Evolutionary conservation across 2,888 invertebrate genomes (phyloP).

Genomic region (Frankliniella fusca): DNA sequence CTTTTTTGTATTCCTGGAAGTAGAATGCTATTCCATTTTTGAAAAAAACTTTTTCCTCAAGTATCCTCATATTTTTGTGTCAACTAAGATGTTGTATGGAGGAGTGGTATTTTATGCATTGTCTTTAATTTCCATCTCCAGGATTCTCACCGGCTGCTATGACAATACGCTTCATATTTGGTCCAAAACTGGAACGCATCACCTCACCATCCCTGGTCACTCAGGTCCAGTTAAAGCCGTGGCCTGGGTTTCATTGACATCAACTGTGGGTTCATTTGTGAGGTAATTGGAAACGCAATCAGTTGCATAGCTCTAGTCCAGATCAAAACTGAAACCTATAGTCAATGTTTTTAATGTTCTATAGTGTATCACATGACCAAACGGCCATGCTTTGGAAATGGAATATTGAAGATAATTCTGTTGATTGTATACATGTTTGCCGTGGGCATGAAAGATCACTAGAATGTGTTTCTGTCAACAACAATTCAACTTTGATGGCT

Average conservation of each 20-base stretch:
- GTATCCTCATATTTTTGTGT: constrained; percentile 28
- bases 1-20: constrained; percentile 32
- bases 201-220: constrained; percentile 80
- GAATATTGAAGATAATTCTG: constrained; percentile 67
- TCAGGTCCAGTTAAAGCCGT: constrained; percentile 83
- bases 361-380: constrained; percentile 86
- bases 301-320: neutral
- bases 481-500: constrained; percentile 61
- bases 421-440: constrained; percentile 74
- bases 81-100: neutral
- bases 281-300: constrained; percentile 50
- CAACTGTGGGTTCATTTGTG: constrained; percentile 63
- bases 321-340: constrained; percentile 13
- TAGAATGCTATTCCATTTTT: constrained; percentile 5
- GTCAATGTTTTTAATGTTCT: constrained; percentile 31
- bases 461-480: constrained; percentile 77
- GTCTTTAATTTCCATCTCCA: constrained; percentile 46
- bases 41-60: no score
- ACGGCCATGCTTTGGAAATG: constrained; percentile 87
- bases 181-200: constrained; percentile 79
- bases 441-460: constrained; percentile 90
- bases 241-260: constrained; percentile 71
- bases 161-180: constrained; percentile 89
- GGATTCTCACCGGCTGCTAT: constrained; percentile 89
- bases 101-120: neutral